Evolutionary conservation across 1,140 invertebrate species (phyloP), one percentile per base, ranked within the genome.

Genomic region (Saccostrea cuccullata): DNA sequence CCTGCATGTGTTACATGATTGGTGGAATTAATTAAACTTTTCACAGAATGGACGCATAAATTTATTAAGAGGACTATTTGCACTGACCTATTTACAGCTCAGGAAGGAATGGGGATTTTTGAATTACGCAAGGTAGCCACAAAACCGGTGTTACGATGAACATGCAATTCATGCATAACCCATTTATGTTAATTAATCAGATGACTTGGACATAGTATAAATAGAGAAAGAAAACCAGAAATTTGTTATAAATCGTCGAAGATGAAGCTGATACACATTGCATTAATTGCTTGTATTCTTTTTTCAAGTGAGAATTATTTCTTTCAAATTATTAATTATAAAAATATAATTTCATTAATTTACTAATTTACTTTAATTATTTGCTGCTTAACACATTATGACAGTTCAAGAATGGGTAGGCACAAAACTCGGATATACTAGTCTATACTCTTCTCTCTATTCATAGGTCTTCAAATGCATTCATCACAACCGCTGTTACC

Each of bases 61-160:
- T 77, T 77, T 36, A 47, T 47, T 15, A 5, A 26, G 23, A 1
- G 26, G 70, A 77, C 36, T 30, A 77, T 30, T 77, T 77, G 23
- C 70, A 30, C 23, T 30, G 70, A 77, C 70, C 70, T 17, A 77
- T 30, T 36, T 30, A 15, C 26, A 3, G 12, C 23, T 30, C 20
- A 36, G 70, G 70, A 77, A 77, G 70, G 70, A 77, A 77, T 26
- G 70, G 70, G 70, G 26, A 77, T 77, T 77, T 36, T 77, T 77
- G 13, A 77, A 77, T 77, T 77, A 77, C 70, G 70, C 26, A 77
- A 64, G 15, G 58, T 20, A 17, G n/a, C 23, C 70, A 26, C 15
- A 36, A 36, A 30, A 30, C 70, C 30, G 70, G 70, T 77, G 26
- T 15, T 36, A 20, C 58, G 15, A 64, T 64, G 58, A 64, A n/a